Percentiles rank a stretch among this genome's conserved stretches.
Conservation (phyloP, 37 sponge, comb jelly and placozoan genomes). For the Ianthella basta region DNA sequence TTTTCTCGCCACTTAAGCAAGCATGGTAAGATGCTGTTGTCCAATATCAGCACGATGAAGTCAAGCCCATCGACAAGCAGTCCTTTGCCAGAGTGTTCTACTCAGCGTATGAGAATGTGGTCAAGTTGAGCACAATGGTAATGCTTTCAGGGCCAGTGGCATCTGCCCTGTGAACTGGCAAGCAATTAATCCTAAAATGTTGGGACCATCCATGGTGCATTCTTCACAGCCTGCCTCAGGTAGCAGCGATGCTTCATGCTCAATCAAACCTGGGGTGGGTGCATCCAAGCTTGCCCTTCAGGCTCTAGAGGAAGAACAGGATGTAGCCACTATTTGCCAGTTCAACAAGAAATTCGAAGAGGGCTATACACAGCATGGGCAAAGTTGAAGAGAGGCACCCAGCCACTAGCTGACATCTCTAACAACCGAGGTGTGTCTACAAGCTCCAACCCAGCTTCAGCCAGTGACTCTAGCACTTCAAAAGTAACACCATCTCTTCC, state of each 20-base stretch:
- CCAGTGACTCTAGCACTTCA: not conserved
- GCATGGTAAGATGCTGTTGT: not conserved
- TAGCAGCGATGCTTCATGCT: not conserved
- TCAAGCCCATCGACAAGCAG: not conserved
- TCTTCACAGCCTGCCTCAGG: not conserved
- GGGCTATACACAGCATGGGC: slow-evolving; percentile 14
- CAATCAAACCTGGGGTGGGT: not conserved
- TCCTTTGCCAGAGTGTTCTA: slow-evolving; percentile 7
- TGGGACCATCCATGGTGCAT: not conserved
- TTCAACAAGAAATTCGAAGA: not conserved
- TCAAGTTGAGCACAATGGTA: not conserved
- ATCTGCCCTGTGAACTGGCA: not conserved
- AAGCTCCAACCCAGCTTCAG: too few relatives aligned
- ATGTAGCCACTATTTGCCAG: not conserved
- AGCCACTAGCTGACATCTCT: too few relatives aligned
- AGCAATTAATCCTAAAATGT: not conserved
- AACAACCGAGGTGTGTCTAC: too few relatives aligned
- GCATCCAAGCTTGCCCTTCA: not conserved
- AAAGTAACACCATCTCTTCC: not conserved
- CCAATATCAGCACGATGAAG: not conserved
- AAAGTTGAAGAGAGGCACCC: not conserved
- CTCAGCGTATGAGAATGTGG: not conserved
- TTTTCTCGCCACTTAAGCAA: slow-evolving; percentile 5
- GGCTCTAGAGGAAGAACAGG: not conserved
- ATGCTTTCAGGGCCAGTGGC: not conserved